Conservation (phyloP, 2,888 invertebrate species). For the Coecobrya sp. region DNA sequence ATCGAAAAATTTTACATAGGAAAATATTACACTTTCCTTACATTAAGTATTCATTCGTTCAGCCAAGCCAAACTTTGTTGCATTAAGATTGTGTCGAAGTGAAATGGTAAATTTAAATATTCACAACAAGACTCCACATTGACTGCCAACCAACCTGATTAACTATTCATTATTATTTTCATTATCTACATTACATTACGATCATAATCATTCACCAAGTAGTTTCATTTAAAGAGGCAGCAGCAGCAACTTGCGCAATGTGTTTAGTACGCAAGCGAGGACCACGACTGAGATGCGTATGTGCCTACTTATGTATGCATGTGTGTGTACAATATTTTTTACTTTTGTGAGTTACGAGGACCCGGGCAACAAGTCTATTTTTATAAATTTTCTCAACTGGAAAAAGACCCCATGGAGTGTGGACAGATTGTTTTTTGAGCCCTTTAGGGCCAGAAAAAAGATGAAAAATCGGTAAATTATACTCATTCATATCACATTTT, state of each 20-base stretch:
- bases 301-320: conserved; percentile 19
- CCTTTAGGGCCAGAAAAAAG: conserved; percentile 85
- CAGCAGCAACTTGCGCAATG: conserved; percentile 30
- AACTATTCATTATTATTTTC: conserved; percentile 75
- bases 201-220: conserved; percentile 60
- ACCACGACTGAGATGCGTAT: conserved; percentile 40
- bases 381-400: conserved; percentile 83
- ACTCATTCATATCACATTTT: conserved; percentile 75
- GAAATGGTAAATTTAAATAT: conserved; percentile 70
- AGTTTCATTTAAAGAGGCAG: conserved; percentile 52
- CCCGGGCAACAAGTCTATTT: conserved; percentile 83
- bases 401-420: conserved; percentile 85
- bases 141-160: conserved; percentile 68
- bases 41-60: background rate
- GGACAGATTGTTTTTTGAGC: conserved; percentile 87
- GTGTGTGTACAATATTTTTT: conserved; percentile 9
- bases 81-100: background rate
- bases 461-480: conserved; percentile 87
- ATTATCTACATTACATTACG: conserved; percentile 57
- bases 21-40: conserved; percentile 12
- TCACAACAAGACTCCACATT: conserved; percentile 70
- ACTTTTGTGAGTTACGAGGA: conserved; percentile 78
- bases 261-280: background rate
- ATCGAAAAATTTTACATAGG: conserved; percentile 20
- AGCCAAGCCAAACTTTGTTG: background rate